Conservation (phyloP, 2,888 invertebrate genomes). For the Harmothoe impar region DNA sequence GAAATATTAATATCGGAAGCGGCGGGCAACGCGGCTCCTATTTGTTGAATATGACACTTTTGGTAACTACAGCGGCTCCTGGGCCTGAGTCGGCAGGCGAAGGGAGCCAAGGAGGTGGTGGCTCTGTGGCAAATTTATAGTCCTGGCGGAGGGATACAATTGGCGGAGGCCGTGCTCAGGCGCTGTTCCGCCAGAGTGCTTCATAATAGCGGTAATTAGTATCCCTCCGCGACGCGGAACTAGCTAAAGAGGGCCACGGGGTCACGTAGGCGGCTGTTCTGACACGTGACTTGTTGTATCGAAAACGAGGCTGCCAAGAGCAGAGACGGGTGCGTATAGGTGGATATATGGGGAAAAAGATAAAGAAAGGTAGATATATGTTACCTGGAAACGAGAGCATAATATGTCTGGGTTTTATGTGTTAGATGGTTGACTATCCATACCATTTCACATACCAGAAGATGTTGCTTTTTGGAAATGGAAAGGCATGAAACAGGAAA, state of each 20-base stretch:
- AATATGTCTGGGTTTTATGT: no score
- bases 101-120: background rate
- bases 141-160: conserved; percentile 19
- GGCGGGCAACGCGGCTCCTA: background rate
- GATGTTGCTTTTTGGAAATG: no score
- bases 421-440: no score
- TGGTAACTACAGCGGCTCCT: background rate
- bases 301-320: background rate
- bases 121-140: conserved; percentile 28
- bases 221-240: conserved; percentile 5
- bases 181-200: conserved; percentile 18
- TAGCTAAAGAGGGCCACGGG: background rate
- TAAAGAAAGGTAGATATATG: background rate
- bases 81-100: background rate
- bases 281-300: background rate
- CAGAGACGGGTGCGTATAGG: background rate
- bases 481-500: no score
- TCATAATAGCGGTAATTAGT: conserved; percentile 31
- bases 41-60: conserved; percentile 35
- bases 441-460: no score
- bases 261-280: background rate
- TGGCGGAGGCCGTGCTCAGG: background rate
- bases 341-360: background rate
- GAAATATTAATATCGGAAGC: background rate
- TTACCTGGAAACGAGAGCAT: no score